Conservation (phyloP, 2,797 vertebrate species). For the Hippocampus kuda region DNA sequence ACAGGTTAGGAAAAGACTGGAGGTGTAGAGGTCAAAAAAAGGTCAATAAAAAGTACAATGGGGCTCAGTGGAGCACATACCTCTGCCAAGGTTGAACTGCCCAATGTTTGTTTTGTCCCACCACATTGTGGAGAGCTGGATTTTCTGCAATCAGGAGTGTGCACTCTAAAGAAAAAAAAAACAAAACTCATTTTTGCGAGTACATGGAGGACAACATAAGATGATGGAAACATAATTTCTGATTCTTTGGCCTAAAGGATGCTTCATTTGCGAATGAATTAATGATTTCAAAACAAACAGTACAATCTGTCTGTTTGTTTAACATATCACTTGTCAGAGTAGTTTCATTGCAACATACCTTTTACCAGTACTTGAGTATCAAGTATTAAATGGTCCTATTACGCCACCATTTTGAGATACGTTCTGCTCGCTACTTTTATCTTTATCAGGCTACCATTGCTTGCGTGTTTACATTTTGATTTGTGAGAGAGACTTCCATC, state of each 20-base stretch:
- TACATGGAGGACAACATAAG: neutral
- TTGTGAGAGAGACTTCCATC: neutral
- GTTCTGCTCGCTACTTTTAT: neutral
- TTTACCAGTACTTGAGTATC: neutral
- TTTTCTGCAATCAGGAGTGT: neutral
- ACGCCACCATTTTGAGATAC: neutral
- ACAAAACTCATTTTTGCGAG: too few species aligned
- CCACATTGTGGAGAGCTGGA: neutral
- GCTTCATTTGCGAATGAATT: too few species aligned
- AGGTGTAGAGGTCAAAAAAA: conserved; percentile 43
- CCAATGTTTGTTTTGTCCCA: neutral
- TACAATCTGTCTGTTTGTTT: neutral
- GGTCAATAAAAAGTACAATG: conserved; percentile 28
- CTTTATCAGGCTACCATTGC: neutral
- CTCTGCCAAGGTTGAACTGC: conserved; percentile 12
- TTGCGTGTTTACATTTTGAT: neutral
- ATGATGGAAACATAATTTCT: neutral
- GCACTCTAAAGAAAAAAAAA: too few species aligned
- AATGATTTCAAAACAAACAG: too few species aligned
- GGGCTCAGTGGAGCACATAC: too few species aligned
- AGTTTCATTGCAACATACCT: neutral
- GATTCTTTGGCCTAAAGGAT: neutral
- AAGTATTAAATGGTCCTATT: neutral
- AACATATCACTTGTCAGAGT: neutral
- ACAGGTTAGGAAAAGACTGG: conserved; percentile 1